Evolutionary conservation across 2,888 invertebrate species (phyloP), one percentile per base, ranked within the genome.

Genomic region (Melangyna quadrimaculata): DNA sequence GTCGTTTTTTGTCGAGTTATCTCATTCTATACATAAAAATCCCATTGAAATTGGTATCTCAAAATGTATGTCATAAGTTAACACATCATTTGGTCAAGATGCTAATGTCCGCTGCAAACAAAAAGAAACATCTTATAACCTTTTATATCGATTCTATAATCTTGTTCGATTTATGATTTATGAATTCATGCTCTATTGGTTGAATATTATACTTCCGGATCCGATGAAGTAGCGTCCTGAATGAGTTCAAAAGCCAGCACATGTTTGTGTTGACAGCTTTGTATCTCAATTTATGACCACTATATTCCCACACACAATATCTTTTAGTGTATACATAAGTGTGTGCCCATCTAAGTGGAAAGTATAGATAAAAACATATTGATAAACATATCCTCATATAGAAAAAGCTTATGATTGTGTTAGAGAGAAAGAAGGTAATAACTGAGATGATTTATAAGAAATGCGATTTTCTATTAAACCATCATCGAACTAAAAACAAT

Each of bases 301-400:
- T 73, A 86, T 73, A 86, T 78, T 77, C 81, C 45, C 45, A 29
- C 59, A 70, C 70, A 78, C 88, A 89, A 88, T 51, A 27, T n/a
- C n/a, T n/a, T n/a, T n/a, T 6, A 88, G 87, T 45, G n/a, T n/a
- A n/a, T n/a, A n/a, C n/a, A 45, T 65, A 65, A 89, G 90, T 90
- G 89, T 88, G 89, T 91, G 91, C 90, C 90, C 91, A 91, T 89
- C 88, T 91, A 89, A 90, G 90, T 89, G 91, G 91, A 91, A 91
- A 91, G 90, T 90, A 90, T 91, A 91, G 91, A 91, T 91, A 91
- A 91, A 88, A 81, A 78, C 63, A 40, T 17, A 61, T 45, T 78
- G 86, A 86, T 86, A 77, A 19, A 12, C 2, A 14, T 1, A 40
- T n/a, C n/a, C n/a, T n/a, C n/a, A n/a, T 6, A 40, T 17, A 67